A percentile compares a stretch with the other conserved stretches of the same genome.
These are phyloP conservation scores for Lampris megalopsis DNA, from an alignment of 2,113 vertebrate genomes.

Conservation along the genomic window DNA sequence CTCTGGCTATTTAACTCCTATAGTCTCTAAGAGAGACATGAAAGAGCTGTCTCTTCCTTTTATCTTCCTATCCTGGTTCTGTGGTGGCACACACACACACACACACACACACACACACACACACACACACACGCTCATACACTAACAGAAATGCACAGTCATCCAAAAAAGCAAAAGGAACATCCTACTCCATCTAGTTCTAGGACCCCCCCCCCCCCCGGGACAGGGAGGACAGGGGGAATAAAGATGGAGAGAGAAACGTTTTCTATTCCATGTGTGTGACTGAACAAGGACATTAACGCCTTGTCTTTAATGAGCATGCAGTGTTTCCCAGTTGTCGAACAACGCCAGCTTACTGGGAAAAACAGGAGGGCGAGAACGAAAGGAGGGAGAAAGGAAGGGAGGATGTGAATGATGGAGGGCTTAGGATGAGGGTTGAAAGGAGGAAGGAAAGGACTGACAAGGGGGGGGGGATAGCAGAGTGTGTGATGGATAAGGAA, in stretches of 20 bases:
- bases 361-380: constrained; percentile 2
- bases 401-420: neutral
- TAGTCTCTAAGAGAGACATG: constrained; percentile 55
- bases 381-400: constrained; percentile 27
- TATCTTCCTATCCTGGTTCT: constrained; percentile 58
- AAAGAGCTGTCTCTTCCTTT: constrained; percentile 55
- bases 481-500: neutral
- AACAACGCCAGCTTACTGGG: constrained; percentile 36
- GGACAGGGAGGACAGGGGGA: too few relatives aligned
- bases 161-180: constrained; percentile 30
- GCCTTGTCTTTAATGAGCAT: constrained; percentile 70
- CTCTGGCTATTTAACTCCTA: constrained; percentile 65
- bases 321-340: constrained; percentile 46
- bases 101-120: constrained; percentile 10
- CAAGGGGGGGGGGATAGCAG: constrained; percentile 1
- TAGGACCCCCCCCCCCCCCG: constrained; percentile 40
- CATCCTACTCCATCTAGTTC: constrained; percentile 12
- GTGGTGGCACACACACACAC: constrained; percentile 39
- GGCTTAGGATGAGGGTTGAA: neutral
- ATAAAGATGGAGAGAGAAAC: too few relatives aligned
- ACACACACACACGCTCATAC: neutral
- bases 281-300: constrained; percentile 49
- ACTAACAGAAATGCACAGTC: constrained; percentile 29
- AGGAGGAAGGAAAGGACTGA: neutral
- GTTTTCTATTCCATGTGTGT: constrained; percentile 40